These are phyloP conservation scores for Lacerta bilineata DNA, from an alignment of 2,797 vertebrate genomes.

Conservation along the genomic window DNA sequence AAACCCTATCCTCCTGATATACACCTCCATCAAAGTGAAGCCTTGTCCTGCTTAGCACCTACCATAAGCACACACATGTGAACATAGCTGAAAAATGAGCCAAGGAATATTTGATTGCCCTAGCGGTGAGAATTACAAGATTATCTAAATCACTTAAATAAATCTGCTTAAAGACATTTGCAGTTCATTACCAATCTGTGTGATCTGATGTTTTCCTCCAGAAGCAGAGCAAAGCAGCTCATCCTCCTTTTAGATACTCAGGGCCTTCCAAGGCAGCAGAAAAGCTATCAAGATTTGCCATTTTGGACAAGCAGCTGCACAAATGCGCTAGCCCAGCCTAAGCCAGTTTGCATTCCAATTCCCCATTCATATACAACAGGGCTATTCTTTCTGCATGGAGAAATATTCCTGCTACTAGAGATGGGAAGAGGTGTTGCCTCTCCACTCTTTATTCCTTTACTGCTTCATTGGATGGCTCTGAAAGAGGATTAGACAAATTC, in stretches of 20 bases:
- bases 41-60: slow-evolving; percentile 39
- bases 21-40: slow-evolving; percentile 42
- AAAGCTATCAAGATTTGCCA: background rate
- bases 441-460: background rate
- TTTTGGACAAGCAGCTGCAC: background rate
- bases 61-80: slow-evolving; percentile 34
- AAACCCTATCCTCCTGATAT: slow-evolving; percentile 54
- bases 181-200: slow-evolving; percentile 22
- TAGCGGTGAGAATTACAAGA: slow-evolving; percentile 14
- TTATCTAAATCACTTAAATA: slow-evolving; percentile 40
- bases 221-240: background rate
- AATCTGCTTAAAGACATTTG: slow-evolving; percentile 44
- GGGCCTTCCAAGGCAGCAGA: background rate
- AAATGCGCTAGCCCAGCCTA: background rate
- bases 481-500: too few species aligned
- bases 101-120: slow-evolving; percentile 4
- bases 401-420: background rate
- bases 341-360: background rate
- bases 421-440: background rate
- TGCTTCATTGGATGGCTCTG: too few species aligned
- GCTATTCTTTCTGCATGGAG: background rate
- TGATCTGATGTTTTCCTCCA: slow-evolving; percentile 45
- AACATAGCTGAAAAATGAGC: slow-evolving; percentile 25
- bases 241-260: slow-evolving; percentile 16
- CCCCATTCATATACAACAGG: background rate